These are phyloP conservation scores for Agriopis marginaria DNA, from an alignment of 2,888 invertebrate species.

Conservation along the genomic window DNA sequence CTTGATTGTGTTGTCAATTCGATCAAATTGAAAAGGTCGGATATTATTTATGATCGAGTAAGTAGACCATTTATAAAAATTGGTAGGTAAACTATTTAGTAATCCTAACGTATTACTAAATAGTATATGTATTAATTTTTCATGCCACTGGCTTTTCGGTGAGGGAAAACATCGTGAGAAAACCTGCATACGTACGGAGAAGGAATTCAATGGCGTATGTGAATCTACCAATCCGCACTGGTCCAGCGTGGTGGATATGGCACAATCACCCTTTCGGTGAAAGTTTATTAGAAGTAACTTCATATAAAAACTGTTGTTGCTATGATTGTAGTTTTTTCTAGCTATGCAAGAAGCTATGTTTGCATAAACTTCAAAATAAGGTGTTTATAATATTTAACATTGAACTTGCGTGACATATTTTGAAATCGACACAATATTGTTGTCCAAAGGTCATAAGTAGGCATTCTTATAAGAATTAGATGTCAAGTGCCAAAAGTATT, in stretches of 20 bases:
- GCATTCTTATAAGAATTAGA: conserved; percentile 69
- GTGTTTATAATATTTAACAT: conserved; percentile 54
- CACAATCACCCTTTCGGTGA: no score
- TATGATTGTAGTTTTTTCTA: no score
- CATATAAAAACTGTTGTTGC: no score
- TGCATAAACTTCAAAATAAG: not conserved
- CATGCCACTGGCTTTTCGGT: no score
- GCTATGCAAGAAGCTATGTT: not conserved
- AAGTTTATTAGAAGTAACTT: no score
- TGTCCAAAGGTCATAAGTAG: conserved; percentile 63
- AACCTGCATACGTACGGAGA: no score
- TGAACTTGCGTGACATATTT: conserved; percentile 73
- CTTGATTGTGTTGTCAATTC: conserved; percentile 26
- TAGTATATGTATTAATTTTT: no score
- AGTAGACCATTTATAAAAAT: conserved; percentile 16
- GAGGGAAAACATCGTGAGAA: no score
- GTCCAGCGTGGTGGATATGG: no score
- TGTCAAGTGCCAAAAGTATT: conserved; percentile 62
- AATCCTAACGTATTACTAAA: no score
- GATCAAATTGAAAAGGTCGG: conserved; percentile 20
- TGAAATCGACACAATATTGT: conserved; percentile 58
- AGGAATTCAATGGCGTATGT: no score
- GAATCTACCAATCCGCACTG: no score
- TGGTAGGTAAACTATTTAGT: not conserved
- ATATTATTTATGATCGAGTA: conserved; percentile 18